These are phyloP conservation scores for Heliconius hortense DNA, from an alignment of 2,888 invertebrate species.

Conservation along the genomic window DNA sequence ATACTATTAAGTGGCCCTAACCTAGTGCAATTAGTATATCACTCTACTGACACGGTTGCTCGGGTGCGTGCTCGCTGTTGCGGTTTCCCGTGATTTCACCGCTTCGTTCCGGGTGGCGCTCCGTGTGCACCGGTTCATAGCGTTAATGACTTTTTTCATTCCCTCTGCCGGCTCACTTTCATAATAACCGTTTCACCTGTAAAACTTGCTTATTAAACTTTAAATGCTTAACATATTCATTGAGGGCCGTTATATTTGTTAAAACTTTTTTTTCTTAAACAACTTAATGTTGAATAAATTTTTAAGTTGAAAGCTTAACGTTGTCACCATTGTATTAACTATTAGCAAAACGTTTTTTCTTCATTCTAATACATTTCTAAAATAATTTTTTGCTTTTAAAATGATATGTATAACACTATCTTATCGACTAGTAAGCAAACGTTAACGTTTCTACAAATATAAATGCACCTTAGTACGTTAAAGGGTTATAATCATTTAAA, in stretches of 20 bases:
- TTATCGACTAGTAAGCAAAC: background rate
- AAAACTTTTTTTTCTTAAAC: background rate
- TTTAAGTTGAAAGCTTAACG: background rate
- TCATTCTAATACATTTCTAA: background rate
- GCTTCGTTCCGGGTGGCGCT: slow-evolving; percentile 80
- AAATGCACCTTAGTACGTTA: slow-evolving; percentile 1
- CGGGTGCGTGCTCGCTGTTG: slow-evolving; percentile 69
- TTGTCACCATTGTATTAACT: background rate
- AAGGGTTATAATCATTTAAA: background rate
- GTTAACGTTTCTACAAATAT: slow-evolving; percentile 7
- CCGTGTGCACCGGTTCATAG: slow-evolving; percentile 67
- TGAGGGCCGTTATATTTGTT: background rate
- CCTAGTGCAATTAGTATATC: slow-evolving; percentile 77
- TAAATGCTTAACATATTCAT: slow-evolving; percentile 20
- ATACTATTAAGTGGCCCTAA: slow-evolving; percentile 52
- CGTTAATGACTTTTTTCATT: slow-evolving; percentile 64
- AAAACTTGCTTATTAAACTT: slow-evolving; percentile 27
- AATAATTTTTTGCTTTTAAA: background rate
- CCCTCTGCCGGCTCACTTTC: slow-evolving; percentile 55
- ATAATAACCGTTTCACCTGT: slow-evolving; percentile 44
- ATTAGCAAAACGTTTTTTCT: background rate
- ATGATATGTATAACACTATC: background rate
- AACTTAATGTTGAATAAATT: background rate
- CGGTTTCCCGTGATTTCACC: slow-evolving; percentile 80
- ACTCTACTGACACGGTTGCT: slow-evolving; percentile 82